Base-by-base conservation (phyloP, 2,888 invertebrate genomes). In the Eulithis prunata region DNA sequence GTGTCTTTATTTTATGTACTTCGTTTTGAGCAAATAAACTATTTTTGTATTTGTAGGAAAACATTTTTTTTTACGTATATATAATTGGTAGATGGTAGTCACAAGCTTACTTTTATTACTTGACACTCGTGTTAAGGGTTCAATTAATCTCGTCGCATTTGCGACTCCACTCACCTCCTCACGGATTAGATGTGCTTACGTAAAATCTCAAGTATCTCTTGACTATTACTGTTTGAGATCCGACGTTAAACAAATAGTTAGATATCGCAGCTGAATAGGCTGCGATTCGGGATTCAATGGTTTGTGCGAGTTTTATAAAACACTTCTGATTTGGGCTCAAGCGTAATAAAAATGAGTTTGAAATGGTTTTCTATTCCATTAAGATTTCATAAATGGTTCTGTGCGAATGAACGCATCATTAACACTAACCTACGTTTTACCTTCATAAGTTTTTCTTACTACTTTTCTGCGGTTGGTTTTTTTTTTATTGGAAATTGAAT, bases 121-220 rank as follows among this genome's bases (percentile, higher is more conserved):
- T 32, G 56, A 38, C 41, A 55, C 53, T 57, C 32, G 32, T 61
- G 57, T 49, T 61, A 43, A 43, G 32, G 12, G 5, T 21, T 53
- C 14, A 81, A 88, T 88, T 90, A 88, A 88, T 89, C 86, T 81
- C 73, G 70, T 74, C 83, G 82, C 85, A 84, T 88, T 87, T 85
- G 81, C 82, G 75, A 82, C 79, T 79, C 68, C 75, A 71, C 75
- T 78, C 70, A 75, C 81, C 80, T 78, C 78, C 80, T 78, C 78
- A 74, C 72, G 80, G 84, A 87, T 87, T 83, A 86, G 78, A 75
- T 75, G 76, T 79, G 77, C 80, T 86, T 76, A 77, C 66, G 71
- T 74, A 73, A 79, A 84, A 84, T 83, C 83, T 76, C 72, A 74
- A 81, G 77, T 71, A 75, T 66, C 74, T 65, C 74, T 72, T 75